phyloP scores from a whole-genome alignment of 2,888 invertebrate genomes.

The Allolobophora icterica region DNA sequence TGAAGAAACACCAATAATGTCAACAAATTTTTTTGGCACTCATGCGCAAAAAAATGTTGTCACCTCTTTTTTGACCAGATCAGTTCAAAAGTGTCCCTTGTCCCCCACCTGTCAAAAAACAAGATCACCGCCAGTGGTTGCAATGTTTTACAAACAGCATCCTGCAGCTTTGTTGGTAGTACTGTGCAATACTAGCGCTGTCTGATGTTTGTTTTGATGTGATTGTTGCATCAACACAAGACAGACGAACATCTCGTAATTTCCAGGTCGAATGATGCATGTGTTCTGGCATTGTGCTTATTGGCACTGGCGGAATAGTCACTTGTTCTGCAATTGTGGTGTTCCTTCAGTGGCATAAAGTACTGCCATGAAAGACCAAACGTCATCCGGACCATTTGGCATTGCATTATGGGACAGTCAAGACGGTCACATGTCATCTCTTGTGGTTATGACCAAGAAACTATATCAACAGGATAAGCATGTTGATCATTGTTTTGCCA shows the following conservation, averaged over 20 bases:
- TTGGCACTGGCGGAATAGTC: slow-evolving; percentile 67
- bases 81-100: too few species aligned
- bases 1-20: too few species aligned
- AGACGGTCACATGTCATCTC: not conserved
- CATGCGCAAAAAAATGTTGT: too few species aligned
- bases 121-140: too few species aligned
- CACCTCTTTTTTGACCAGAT: too few species aligned
- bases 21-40: too few species aligned
- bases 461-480: not conserved
- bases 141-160: too few species aligned
- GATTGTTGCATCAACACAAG: not conserved
- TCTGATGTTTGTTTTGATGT: not conserved
- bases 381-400: not conserved
- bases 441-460: not conserved
- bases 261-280: not conserved
- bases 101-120: too few species aligned
- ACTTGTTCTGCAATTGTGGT: slow-evolving; percentile 56
- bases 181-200: not conserved
- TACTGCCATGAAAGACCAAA: not conserved
- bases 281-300: not conserved
- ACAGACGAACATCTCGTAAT: not conserved
- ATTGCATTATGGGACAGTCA: not conserved
- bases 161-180: too few species aligned
- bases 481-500: not conserved
- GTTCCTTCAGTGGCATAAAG: slow-evolving; percentile 58